A percentile compares a stretch with the other conserved stretches of the same genome.
phyloP scores from a whole-genome alignment of 2,888 invertebrate genomes.

The Myopa tessellatipennis region DNA sequence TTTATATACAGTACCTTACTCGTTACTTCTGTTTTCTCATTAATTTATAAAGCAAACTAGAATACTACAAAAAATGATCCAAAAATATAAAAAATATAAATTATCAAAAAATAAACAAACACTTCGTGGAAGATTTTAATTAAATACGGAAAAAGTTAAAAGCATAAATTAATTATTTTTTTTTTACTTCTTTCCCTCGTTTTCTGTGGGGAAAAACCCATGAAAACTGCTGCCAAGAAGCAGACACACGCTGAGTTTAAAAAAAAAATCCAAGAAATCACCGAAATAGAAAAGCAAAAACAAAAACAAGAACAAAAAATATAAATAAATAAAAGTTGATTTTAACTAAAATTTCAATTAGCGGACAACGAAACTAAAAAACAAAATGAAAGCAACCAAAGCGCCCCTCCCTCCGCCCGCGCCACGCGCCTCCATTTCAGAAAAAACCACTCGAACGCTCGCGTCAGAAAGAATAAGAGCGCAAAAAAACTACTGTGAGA shows the following conservation, averaged over 20 bases:
- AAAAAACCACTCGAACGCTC: not conserved
- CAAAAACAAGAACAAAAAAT: not conserved
- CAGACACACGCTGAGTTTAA: constrained; percentile 28
- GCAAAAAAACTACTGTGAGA: not conserved
- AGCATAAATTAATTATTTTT: not conserved
- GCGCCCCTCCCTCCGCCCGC: no score
- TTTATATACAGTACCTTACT: no score
- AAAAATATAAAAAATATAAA: no score
- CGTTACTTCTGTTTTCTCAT: no score
- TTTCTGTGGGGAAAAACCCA: constrained; percentile 27
- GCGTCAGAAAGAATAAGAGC: not conserved
- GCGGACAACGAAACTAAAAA: not conserved
- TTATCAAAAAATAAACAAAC: no score
- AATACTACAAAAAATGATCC: no score
- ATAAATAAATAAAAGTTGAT: constrained; percentile 6
- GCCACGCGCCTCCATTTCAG: no score
- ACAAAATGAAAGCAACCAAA: not conserved
- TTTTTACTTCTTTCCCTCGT: not conserved
- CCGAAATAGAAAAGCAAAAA: not conserved
- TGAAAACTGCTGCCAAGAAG: constrained; percentile 12
- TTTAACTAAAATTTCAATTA: not conserved
- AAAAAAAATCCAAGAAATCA: not conserved
- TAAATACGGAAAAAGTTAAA: no score
- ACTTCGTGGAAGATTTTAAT: no score
- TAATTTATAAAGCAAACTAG: no score